A percentile compares a stretch with the other conserved stretches of the same genome.
phyloP scores from a whole-genome alignment of 2,797 vertebrate species.

The Myotis vivesi region DNA sequence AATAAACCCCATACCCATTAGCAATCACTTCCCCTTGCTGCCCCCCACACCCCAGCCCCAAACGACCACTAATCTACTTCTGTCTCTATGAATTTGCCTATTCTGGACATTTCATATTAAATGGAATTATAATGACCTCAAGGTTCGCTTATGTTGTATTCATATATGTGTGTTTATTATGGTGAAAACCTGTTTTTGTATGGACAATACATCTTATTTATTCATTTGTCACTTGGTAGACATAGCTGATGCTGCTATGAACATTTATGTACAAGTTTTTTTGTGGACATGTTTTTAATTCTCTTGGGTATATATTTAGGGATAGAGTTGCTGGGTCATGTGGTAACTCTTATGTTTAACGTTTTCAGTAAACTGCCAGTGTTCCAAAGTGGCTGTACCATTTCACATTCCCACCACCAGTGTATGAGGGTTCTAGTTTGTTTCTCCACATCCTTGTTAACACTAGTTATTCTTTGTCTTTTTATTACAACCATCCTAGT shows the following conservation, averaged over 20 bases:
- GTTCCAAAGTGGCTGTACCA: not conserved
- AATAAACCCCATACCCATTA: not conserved
- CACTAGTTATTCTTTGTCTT: not conserved
- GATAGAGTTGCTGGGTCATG: not conserved
- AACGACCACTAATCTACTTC: not conserved
- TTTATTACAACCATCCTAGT: not conserved
- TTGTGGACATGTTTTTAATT: not conserved
- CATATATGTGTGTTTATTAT: not conserved
- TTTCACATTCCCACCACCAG: not conserved
- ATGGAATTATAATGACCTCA: not conserved
- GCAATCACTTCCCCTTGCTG: not conserved
- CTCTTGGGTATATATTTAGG: not conserved
- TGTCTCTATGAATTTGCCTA: not conserved
- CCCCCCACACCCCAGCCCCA: not conserved
- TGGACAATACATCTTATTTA: slow-evolving; percentile 26
- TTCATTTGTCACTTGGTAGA: not conserved
- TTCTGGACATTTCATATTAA: slow-evolving; percentile 32
- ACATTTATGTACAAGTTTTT: not conserved
- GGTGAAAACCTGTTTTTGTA: not conserved
- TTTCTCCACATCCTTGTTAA: slow-evolving; percentile 9
- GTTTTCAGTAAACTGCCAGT: not conserved
- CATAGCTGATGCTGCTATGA: not conserved
- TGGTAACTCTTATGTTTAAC: not conserved
- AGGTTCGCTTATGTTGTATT: not conserved
- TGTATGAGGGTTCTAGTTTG: not conserved